Base-by-base conservation (phyloP, 2,888 invertebrate species). In the Ashinkailepas kermadecensis region DNA sequence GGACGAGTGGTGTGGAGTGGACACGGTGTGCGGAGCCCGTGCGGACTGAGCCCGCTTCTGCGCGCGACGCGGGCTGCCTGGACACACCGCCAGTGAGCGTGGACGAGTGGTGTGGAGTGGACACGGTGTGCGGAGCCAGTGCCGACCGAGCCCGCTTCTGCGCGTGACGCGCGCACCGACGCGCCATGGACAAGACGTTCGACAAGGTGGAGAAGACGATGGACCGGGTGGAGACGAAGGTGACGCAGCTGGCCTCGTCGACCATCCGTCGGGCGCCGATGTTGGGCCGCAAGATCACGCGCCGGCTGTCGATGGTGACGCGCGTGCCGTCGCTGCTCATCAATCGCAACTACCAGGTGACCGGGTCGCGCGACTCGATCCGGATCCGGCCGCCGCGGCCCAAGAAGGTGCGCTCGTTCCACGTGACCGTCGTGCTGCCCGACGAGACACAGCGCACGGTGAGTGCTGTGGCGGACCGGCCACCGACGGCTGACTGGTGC, bases 391-490 rank as follows among this genome's bases (percentile, higher is more conserved):
- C 79, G 23, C 79, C 79, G 58, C 57, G 62, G n/a, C 78, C 74
- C 67, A 70, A 64, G 54, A n/a, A 78, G 64, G 74, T 59, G 74
- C 88, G 90, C 85, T 87, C 89, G 80, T 89, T 91, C 85, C 91
- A 91, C 85, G 89, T 92, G 82, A 90, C 91, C 21, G 89, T 91
- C 83, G 91, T 91, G 85, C 90, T 91, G 70, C 92, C 92, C 62
- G 91, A 92, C 86, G 91, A 91, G 88, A 89, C 90, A 15, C 91
- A 91, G 86, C 90, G 89, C 88, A 90, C 91, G 89, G 92, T 92
- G 88, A 89, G 88, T 87, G 1, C 25, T 56, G 56, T 18, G 11
- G 65, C 65, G 23, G 39, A 39, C 39, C 39, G 39, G 39, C 39
- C 39, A 39, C 39, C 39, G 39, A 39, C 39, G 39, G 39, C 39